Evolutionary conservation across 30 jellyfish, hydroid and myxozoan species (phyloP), one percentile per base, ranked within the genome.

Genomic region (Cassiopea xamachana): DNA sequence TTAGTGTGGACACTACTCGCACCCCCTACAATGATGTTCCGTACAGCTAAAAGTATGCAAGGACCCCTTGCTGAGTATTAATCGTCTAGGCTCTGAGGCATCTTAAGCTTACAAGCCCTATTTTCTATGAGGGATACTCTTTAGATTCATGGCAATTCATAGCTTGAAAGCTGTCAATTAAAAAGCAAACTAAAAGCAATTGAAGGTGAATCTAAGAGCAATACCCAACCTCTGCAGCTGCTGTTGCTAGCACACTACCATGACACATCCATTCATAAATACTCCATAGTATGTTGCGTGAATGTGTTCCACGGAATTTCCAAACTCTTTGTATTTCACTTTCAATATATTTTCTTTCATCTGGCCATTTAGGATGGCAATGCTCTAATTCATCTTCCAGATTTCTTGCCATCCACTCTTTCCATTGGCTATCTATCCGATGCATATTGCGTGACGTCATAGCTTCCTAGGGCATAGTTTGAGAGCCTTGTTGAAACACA

Each of bases 301-400:
- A 87, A 50, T 87, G 78, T 17, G 90, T 77, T 27, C 94, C 90
- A 13, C 90, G 69, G 60, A 77, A 87, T 10, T 73, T 69, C 90
- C 90, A 77, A 69, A 90, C 79, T 48, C 91, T 74, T 13, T 80
- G 60, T 55, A 94, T 85, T 69, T 94, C 98, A 18, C 97, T 73
- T 19, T 79, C 95, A 8, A 94, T 73, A 87, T 84, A 94, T 39
- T 94, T 75, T 46, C 97, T 83, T 69, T 94, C 98, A 59, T 94
- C 98, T 17, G 97, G 95, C 98, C 98, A 94, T 48, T 97, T 79
- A 10, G 96, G 96, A 83, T 94, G 98, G 67, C 97, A 86, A 67
- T 86, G 69, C n/a, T 85, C 92, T 48, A 94, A 81, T 18, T 94
- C 97, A 67, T 93, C 84, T 77, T 94, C 97, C 50, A 94, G 73